phyloP scores from a whole-genome alignment of 2,888 invertebrate species.

The Noctuana brunneofusca region DNA sequence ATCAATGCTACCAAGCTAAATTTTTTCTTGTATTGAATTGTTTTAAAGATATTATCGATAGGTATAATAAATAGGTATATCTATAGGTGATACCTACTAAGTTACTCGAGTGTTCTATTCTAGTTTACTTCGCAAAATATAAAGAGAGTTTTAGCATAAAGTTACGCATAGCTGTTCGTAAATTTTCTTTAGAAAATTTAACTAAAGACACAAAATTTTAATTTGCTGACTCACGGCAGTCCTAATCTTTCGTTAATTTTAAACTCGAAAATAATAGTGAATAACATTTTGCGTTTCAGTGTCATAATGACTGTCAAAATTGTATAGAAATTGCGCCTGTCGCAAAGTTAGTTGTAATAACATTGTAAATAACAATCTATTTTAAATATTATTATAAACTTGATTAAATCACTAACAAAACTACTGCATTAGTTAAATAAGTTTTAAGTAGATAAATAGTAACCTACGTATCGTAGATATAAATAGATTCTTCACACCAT shows the following conservation, averaged over 20 bases:
- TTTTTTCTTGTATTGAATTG: no score
- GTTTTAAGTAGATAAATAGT: neutral
- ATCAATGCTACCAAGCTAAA: no score
- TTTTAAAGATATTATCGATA: neutral
- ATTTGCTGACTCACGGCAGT: constrained; percentile 46
- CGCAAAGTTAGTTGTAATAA: no score
- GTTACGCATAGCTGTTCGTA: constrained; percentile 42
- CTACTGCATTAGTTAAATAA: no score
- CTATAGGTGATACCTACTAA: no score
- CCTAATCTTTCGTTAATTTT: constrained; percentile 41
- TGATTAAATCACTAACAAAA: no score
- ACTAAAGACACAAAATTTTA: constrained; percentile 45
- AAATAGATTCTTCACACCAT: neutral
- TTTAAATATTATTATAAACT: no score
- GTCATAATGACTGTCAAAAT: neutral
- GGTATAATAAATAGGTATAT: no score
- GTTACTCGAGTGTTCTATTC: no score
- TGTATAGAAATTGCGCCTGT: neutral
- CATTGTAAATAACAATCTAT: no score
- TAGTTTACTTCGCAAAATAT: constrained; percentile 4
- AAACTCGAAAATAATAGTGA: constrained; percentile 38
- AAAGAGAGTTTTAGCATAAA: constrained; percentile 33
- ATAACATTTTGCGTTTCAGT: constrained; percentile 37
- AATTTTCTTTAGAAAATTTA: constrained; percentile 42
- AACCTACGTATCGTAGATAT: neutral